A percentile compares a stretch with the other conserved stretches of the same genome.
phyloP scores from a whole-genome alignment of 2,113 vertebrate genomes.

The Bubo blakistoni region DNA sequence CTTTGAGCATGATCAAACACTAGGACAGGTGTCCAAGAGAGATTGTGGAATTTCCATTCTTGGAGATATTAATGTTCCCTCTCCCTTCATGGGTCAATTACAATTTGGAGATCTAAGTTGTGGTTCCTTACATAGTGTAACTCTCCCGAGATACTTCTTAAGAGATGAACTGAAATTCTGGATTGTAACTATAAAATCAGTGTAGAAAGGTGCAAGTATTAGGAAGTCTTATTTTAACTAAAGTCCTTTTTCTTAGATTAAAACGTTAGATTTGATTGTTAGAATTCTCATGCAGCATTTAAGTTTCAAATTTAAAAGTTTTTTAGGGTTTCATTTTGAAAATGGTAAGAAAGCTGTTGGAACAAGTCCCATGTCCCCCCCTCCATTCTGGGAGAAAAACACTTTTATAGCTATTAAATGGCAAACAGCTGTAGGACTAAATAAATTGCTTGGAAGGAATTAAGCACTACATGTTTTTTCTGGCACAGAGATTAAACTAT shows the following conservation, averaged over 20 bases:
- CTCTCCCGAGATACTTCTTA: background rate
- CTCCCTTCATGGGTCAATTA: background rate
- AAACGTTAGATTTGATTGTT: background rate
- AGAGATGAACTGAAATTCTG: background rate
- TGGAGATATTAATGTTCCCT: background rate
- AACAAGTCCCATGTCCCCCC: background rate
- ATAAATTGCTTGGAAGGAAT: conserved; percentile 3
- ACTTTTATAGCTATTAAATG: background rate
- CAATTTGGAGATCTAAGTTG: background rate
- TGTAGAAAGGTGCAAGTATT: background rate
- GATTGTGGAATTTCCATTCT: background rate
- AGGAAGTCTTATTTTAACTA: background rate
- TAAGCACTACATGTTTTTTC: background rate
- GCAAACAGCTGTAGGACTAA: conserved; percentile 3
- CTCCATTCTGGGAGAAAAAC: background rate
- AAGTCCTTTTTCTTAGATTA: background rate
- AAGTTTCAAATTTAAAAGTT: background rate
- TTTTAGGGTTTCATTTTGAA: background rate
- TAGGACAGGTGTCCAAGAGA: background rate
- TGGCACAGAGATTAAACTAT: background rate
- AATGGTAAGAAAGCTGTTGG: background rate
- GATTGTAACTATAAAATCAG: background rate
- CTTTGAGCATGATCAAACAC: background rate
- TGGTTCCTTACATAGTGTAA: background rate
- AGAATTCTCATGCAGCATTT: background rate